These are phyloP conservation scores for Carduelis carduelis DNA, from an alignment of 2,797 vertebrate species.

Conservation along the genomic window DNA sequence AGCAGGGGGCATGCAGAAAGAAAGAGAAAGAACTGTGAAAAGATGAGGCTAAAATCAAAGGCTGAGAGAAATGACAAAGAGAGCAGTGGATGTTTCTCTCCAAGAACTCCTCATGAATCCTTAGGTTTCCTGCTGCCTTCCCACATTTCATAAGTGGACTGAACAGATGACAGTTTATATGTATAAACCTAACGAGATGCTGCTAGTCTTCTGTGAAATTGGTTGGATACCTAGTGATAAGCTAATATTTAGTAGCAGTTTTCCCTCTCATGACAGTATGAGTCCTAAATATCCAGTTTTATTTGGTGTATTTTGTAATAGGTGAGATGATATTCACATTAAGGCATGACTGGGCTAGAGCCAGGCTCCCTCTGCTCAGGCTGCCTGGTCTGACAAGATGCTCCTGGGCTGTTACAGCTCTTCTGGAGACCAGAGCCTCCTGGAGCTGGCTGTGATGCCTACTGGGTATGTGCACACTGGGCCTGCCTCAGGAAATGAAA, in stretches of 20 bases:
- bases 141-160: conserved; percentile 16
- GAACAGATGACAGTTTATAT: conserved; percentile 1
- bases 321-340: neutral
- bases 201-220: neutral
- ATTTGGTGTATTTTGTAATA: neutral
- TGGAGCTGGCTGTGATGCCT: neutral
- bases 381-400: neutral
- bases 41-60: conserved; percentile 7
- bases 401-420: neutral
- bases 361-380: neutral
- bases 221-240: neutral
- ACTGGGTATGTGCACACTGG: neutral
- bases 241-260: neutral
- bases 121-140: conserved; percentile 58
- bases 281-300: neutral
- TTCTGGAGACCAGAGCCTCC: neutral
- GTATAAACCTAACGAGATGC: neutral
- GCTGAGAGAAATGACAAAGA: neutral
- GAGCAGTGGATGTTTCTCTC: neutral
- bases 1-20: neutral
- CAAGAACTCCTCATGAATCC: neutral
- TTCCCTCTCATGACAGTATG: neutral
- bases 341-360: neutral
- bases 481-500: neutral
- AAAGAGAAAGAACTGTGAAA: neutral